These are phyloP conservation scores for Petrosia ficiformis DNA, from an alignment of 37 sponge, comb jelly and placozoan genomes.

Conservation along the genomic window DNA sequence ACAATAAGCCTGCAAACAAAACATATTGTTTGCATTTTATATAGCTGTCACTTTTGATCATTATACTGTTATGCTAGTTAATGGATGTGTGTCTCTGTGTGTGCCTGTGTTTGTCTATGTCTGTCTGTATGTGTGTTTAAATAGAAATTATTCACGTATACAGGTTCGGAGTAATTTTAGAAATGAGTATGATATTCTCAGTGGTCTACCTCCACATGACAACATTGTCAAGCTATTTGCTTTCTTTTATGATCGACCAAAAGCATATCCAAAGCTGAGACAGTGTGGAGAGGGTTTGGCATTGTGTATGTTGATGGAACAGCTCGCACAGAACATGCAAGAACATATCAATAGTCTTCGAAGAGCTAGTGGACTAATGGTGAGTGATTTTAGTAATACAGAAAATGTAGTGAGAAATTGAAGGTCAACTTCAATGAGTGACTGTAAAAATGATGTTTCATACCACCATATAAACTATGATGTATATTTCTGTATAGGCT, in stretches of 20 bases:
- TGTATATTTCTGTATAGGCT: constrained; percentile 28
- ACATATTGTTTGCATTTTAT: too few relatives aligned
- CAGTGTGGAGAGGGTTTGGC: constrained; percentile 34
- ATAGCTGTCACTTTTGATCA: too few relatives aligned
- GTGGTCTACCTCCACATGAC: constrained; percentile 66
- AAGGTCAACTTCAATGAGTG: neutral
- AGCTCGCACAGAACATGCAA: constrained; percentile 51
- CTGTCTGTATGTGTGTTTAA: too few relatives aligned
- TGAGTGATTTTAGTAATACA: too few relatives aligned
- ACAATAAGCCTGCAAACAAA: too few relatives aligned
- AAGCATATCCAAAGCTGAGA: constrained; percentile 21
- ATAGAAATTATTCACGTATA: neutral
- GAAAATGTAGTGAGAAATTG: too few relatives aligned
- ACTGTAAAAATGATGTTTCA: neutral
- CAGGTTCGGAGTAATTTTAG: constrained; percentile 57
- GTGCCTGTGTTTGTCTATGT: too few relatives aligned
- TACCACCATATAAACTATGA: too few relatives aligned
- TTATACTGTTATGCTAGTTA: too few relatives aligned
- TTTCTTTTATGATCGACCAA: constrained; percentile 81
- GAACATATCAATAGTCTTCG: constrained; percentile 28
- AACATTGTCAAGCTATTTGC: constrained; percentile 88
- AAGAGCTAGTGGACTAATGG: constrained; percentile 48
- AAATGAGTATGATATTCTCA: constrained; percentile 84
- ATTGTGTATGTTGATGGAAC: constrained; percentile 79
- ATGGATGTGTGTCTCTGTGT: too few relatives aligned